These are phyloP conservation scores for Gonioctena quinquepunctata DNA, from an alignment of 1,140 invertebrate species.

Conservation along the genomic window DNA sequence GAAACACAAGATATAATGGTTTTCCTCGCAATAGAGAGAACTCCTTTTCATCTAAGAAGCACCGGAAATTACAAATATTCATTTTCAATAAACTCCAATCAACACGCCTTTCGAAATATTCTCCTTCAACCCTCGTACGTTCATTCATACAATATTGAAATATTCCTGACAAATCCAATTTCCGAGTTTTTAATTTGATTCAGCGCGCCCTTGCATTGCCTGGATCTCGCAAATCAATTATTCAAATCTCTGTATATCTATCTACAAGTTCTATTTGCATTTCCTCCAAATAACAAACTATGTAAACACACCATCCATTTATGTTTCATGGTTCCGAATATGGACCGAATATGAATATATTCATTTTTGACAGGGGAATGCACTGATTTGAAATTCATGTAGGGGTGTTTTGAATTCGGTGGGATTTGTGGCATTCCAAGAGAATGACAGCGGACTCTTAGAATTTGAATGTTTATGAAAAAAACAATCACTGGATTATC, in stretches of 20 bases:
- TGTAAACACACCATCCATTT: slow-evolving; percentile 20
- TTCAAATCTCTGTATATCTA: slow-evolving; percentile 19
- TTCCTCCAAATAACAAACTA: slow-evolving; percentile 26
- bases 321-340: slow-evolving; percentile 3
- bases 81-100: not conserved
- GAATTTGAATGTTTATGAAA: no score
- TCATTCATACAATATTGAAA: slow-evolving; percentile 3
- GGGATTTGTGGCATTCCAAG: no score
- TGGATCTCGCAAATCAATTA: slow-evolving; percentile 20
- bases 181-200: slow-evolving; percentile 20
- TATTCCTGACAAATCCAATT: slow-evolving; percentile 11
- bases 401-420: not conserved
- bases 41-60: no score
- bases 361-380: not conserved
- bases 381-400: not conserved
- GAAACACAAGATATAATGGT: no score
- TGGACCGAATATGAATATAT: slow-evolving; percentile 10
- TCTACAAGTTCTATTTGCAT: slow-evolving; percentile 20
- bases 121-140: not conserved
- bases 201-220: not conserved
- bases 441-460: no score
- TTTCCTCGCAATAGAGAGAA: no score
- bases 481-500: no score
- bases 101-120: not conserved
- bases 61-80: not conserved